phyloP scores from a whole-genome alignment of 2,888 invertebrate genomes.

The Eristalinus aeneus region DNA sequence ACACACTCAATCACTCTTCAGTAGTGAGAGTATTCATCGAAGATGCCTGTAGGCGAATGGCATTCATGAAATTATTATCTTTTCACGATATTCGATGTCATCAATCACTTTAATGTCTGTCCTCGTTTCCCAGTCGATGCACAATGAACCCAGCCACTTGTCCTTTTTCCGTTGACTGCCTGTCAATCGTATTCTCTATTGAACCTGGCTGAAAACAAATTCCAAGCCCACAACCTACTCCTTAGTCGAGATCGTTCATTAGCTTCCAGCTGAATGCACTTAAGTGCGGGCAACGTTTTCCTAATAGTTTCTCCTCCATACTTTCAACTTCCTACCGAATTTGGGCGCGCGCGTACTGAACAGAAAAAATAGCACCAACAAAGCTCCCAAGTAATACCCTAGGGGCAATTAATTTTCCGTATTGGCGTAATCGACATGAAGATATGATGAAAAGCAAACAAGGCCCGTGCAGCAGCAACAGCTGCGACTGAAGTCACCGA shows the following conservation, averaged over 20 bases:
- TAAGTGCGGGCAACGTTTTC: slow-evolving; percentile 21
- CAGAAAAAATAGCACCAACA: slow-evolving; percentile 10
- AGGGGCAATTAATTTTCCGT: slow-evolving; percentile 66
- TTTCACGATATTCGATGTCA: neutral
- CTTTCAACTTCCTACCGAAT: slow-evolving; percentile 63
- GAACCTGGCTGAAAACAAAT: neutral
- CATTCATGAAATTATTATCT: neutral
- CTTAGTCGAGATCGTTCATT: slow-evolving; percentile 18
- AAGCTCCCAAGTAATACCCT: slow-evolving; percentile 51
- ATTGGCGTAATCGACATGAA: slow-evolving; percentile 68
- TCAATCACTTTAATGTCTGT: neutral
- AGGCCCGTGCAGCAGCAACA: slow-evolving; percentile 20
- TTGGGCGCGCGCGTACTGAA: slow-evolving; percentile 33
- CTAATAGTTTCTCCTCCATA: slow-evolving; percentile 46
- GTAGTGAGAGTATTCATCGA: neutral
- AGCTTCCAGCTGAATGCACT: slow-evolving; percentile 19
- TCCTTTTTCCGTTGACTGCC: slow-evolving; percentile 10
- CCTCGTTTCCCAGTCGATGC: neutral
- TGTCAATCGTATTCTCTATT: neutral
- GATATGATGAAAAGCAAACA: slow-evolving; percentile 65
- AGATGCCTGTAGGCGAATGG: neutral
- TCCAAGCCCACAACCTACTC: slow-evolving; percentile 34
- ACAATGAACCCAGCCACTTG: neutral
- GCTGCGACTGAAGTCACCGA: slow-evolving; percentile 3
- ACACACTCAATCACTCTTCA: no score